Evolutionary conservation across 2,888 invertebrate species (phyloP).

Genomic region (Lasius fuliginosus): DNA sequence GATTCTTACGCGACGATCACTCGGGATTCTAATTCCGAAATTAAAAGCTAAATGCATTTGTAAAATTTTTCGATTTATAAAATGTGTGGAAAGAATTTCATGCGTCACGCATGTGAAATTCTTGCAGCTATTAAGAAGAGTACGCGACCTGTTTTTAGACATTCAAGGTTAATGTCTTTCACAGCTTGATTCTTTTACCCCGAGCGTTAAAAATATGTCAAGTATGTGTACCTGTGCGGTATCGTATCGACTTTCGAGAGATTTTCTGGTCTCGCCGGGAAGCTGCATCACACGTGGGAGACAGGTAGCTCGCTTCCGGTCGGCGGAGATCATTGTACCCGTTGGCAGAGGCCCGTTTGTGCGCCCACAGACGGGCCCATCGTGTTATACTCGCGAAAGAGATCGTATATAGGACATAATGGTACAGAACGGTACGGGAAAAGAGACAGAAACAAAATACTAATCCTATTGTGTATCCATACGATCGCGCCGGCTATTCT

Average conservation of each 20-base stretch:
- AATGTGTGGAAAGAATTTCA: neutral
- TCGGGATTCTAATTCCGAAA: neutral
- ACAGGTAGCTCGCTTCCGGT: conserved; percentile 85
- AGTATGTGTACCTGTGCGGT: conserved; percentile 12
- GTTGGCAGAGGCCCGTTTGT: conserved; percentile 19
- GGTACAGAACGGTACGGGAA: conserved; percentile 32
- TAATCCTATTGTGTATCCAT: conserved; percentile 43
- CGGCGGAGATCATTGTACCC: conserved; percentile 73
- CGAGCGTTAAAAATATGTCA: conserved; percentile 25
- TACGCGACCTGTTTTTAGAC: neutral
- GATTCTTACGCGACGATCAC: neutral
- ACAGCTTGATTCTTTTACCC: neutral
- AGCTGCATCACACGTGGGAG: conserved; percentile 85
- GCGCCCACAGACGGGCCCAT: neutral
- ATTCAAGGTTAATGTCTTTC: neutral
- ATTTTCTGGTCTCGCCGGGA: conserved; percentile 66
- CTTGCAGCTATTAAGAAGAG: neutral
- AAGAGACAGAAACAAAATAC: conserved; percentile 46
- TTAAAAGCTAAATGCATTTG: neutral
- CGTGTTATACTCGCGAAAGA: conserved; percentile 42
- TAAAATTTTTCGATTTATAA: neutral
- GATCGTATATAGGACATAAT: conserved; percentile 61
- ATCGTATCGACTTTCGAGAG: conserved; percentile 53
- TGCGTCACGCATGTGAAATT: neutral
- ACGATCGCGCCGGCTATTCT: conserved; percentile 19